Evolutionary conservation across 2,888 invertebrate species (phyloP).

Genomic region (Eilema depressum): DNA sequence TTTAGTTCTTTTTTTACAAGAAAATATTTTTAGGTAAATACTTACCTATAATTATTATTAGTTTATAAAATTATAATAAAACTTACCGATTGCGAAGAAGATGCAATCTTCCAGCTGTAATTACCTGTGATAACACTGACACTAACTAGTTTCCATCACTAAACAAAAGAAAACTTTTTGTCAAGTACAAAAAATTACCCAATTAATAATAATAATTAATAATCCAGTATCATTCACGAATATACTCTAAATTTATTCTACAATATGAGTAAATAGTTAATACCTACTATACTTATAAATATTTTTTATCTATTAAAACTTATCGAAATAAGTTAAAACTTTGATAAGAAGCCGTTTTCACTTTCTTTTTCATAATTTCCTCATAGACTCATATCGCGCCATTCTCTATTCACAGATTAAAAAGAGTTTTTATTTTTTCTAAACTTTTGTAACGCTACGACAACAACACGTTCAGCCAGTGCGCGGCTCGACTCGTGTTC

Average conservation of each 20-base stretch:
- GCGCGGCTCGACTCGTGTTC: slow-evolving; percentile 47
- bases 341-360: slow-evolving; percentile 29
- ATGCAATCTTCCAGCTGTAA: neutral
- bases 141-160: slow-evolving; percentile 10
- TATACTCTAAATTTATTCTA: neutral
- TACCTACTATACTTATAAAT: neutral
- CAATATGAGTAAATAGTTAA: neutral
- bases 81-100: slow-evolving; percentile 18
- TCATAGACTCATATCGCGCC: slow-evolving; percentile 23
- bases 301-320: slow-evolving; percentile 10
- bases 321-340: slow-evolving; percentile 32
- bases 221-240: neutral
- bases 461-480: slow-evolving; percentile 28
- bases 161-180: neutral
- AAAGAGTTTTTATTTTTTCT: slow-evolving; percentile 20
- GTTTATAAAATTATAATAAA: neutral
- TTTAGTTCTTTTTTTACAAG: too few relatives aligned
- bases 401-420: slow-evolving; percentile 20
- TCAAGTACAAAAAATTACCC: neutral
- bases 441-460: slow-evolving; percentile 40
- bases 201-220: too few relatives aligned
- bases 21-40: too few relatives aligned
- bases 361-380: slow-evolving; percentile 21
- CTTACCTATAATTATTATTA: too few relatives aligned
- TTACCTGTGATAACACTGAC: neutral